Conservation (phyloP, 2,888 invertebrate genomes). For the Rhyacophila evoluta region DNA sequence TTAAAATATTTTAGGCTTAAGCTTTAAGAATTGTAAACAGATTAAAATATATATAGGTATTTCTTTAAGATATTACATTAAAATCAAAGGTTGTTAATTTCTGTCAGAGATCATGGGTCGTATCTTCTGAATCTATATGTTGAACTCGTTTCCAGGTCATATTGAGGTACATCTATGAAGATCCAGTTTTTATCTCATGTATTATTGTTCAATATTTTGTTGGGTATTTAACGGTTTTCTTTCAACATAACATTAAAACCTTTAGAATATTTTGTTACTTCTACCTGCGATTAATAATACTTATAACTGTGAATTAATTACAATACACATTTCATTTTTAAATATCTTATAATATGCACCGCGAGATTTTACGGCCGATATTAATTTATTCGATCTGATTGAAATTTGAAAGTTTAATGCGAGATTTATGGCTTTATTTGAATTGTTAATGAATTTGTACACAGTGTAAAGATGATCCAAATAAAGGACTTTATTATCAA, state of each 20-base stretch:
- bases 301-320: slow-evolving; percentile 39
- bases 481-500: not conserved
- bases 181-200: slow-evolving; percentile 50
- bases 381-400: slow-evolving; percentile 38
- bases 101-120: not conserved
- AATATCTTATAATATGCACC: slow-evolving; percentile 2
- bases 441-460: not conserved
- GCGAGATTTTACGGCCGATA: slow-evolving; percentile 37
- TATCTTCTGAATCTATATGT: not conserved
- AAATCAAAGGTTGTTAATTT: not conserved
- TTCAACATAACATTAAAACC: not conserved
- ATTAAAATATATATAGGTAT: too few species aligned
- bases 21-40: too few species aligned
- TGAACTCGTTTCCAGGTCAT: slow-evolving; percentile 54
- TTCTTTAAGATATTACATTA: too few species aligned
- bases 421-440: slow-evolving; percentile 3
- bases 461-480: slow-evolving; percentile 18
- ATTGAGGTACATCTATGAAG: slow-evolving; percentile 33
- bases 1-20: too few species aligned
- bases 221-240: slow-evolving; percentile 54
- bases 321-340: not conserved
- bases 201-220: slow-evolving; percentile 52
- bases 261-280: slow-evolving; percentile 25
- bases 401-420: not conserved
- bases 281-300: slow-evolving; percentile 30